phyloP scores from a whole-genome alignment of 64 coral and sea anemone species.

The Montipora efflorescens region DNA sequence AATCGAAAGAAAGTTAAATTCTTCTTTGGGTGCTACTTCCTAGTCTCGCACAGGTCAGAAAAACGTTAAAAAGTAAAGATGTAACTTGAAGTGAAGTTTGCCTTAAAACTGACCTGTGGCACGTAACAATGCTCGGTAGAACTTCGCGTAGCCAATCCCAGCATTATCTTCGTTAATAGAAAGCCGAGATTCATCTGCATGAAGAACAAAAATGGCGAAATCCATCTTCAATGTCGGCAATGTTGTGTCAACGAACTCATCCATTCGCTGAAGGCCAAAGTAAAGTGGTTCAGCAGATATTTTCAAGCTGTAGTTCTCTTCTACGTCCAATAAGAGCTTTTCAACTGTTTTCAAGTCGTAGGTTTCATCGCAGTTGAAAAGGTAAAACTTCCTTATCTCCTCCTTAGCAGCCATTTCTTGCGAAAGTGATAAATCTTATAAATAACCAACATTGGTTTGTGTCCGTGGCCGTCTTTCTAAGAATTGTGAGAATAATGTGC shows the following conservation, averaged over 20 bases:
- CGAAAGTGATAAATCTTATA: neutral
- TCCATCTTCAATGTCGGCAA: neutral
- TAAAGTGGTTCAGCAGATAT: slow-evolving; percentile 18
- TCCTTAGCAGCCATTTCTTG: neutral
- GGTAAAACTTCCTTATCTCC: neutral
- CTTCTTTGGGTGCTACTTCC: too few relatives aligned
- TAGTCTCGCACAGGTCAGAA: neutral
- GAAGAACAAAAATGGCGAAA: slow-evolving; percentile 83
- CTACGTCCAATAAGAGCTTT: neutral
- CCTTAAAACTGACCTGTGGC: neutral
- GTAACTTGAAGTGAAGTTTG: neutral
- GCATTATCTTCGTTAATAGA: slow-evolving; percentile 70
- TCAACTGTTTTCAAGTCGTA: slow-evolving; percentile 61
- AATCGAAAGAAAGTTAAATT: too few relatives aligned
- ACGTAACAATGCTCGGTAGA: neutral
- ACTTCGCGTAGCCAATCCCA: slow-evolving; percentile 39
- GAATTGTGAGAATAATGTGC: neutral
- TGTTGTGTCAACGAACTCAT: slow-evolving; percentile 3
- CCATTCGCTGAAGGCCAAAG: slow-evolving; percentile 72
- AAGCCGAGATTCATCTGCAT: slow-evolving; percentile 74
- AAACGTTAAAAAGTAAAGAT: neutral
- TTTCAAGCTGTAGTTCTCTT: neutral
- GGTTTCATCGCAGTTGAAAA: slow-evolving; percentile 87
- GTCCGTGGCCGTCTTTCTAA: neutral
- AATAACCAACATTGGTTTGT: neutral